phyloP scores from a whole-genome alignment of 2,113 vertebrate species.

The Neodon shergylaensis region DNA sequence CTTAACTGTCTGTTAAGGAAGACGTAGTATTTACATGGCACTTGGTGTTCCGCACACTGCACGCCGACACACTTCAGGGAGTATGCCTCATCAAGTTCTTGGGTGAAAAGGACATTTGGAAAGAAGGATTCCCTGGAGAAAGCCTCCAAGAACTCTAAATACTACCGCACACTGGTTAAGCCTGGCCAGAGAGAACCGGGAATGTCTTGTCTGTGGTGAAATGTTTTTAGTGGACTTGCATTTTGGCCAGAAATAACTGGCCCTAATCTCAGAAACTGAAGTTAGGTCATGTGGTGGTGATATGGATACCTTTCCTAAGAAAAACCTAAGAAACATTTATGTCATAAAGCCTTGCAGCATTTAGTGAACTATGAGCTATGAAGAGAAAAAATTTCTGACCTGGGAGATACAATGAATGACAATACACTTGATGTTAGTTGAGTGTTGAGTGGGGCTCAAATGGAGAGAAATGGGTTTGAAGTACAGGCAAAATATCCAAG shows the following conservation, averaged over 20 bases:
- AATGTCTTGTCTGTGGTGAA: neutral
- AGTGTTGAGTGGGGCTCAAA: neutral
- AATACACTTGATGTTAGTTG: neutral
- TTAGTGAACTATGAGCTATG: neutral
- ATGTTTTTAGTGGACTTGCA: neutral
- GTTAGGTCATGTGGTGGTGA: neutral
- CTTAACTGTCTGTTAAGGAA: neutral
- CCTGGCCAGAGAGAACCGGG: neutral
- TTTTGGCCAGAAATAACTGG: neutral
- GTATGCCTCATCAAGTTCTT: neutral
- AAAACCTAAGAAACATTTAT: slow-evolving; percentile 24
- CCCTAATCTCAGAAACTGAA: neutral
- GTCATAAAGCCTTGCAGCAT: neutral
- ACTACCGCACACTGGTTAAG: neutral
- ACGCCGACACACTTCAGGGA: neutral
- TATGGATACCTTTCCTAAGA: slow-evolving; percentile 33
- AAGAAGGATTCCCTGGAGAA: neutral
- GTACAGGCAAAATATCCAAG: neutral
- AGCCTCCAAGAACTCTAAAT: neutral
- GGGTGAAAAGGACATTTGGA: neutral
- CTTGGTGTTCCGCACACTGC: too few species aligned
- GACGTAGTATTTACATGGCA: neutral
- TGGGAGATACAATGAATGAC: neutral
- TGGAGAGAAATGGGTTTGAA: neutral
- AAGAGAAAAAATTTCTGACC: slow-evolving; percentile 20